These are phyloP conservation scores for Pica pica DNA, from an alignment of 2,113 vertebrate species.

Conservation along the genomic window DNA sequence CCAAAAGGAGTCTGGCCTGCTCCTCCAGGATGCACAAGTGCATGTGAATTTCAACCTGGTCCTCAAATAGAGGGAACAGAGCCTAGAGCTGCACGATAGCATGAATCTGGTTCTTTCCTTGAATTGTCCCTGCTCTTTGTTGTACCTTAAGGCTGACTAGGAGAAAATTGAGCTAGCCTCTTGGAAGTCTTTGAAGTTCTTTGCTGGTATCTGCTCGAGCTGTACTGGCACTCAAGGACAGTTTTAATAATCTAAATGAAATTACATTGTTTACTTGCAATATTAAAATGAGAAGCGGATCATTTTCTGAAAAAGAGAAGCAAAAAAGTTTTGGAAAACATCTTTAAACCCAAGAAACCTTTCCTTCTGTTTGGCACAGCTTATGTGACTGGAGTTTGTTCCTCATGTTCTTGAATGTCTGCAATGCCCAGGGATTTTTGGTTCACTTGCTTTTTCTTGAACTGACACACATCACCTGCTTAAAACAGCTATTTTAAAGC, in stretches of 20 bases:
- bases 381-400: background rate
- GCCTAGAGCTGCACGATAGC: background rate
- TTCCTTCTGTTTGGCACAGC: background rate
- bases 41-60: too few relatives aligned
- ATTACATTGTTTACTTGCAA: background rate
- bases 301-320: background rate
- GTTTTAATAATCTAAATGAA: background rate
- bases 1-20: background rate
- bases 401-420: background rate
- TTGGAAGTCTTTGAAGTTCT: background rate
- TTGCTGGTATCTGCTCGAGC: background rate
- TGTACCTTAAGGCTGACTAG: background rate
- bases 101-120: background rate
- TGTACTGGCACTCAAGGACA: background rate
- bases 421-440: background rate
- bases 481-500: background rate
- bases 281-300: background rate
- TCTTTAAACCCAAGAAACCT: background rate
- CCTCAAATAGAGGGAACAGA: background rate
- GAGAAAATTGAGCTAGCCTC: background rate
- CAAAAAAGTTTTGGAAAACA: background rate
- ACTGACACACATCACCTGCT: background rate
- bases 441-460: slow-evolving; percentile 14
- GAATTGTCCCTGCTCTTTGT: background rate
- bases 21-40: background rate